Conservation (phyloP, 2,797 vertebrate species). For the Manis javanica region DNA sequence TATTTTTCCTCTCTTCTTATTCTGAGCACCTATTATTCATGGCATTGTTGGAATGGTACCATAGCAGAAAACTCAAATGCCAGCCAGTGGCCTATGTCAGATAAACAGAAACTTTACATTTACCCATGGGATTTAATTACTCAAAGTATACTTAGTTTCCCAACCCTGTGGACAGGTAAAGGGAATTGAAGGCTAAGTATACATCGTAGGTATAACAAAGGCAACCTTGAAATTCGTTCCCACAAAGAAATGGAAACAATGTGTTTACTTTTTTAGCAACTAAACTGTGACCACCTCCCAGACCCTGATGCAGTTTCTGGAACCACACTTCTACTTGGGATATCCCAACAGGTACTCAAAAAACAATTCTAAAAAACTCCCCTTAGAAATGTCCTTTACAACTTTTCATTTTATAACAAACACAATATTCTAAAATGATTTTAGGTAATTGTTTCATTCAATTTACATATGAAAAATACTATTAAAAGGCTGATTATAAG, state of each 20-base stretch:
- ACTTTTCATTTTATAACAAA: conserved; percentile 13
- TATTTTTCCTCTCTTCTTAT: neutral
- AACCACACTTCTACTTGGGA: neutral
- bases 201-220: neutral
- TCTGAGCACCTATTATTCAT: neutral
- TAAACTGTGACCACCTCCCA: neutral
- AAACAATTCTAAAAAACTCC: conserved; percentile 19
- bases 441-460: conserved; percentile 6
- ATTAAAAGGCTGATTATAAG: conserved; percentile 23
- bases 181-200: neutral
- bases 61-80: conserved; percentile 15
- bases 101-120: conserved; percentile 5
- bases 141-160: neutral
- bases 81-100: neutral
- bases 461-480: neutral
- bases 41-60: neutral
- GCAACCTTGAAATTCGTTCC: neutral
- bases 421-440: neutral
- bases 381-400: neutral
- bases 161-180: neutral
- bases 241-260: neutral
- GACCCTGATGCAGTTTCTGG: neutral
- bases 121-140: neutral
- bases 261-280: neutral
- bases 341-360: neutral